Evolutionary conservation across 2,888 invertebrate genomes (phyloP).

Genomic region (Perizoma affinitatum): DNA sequence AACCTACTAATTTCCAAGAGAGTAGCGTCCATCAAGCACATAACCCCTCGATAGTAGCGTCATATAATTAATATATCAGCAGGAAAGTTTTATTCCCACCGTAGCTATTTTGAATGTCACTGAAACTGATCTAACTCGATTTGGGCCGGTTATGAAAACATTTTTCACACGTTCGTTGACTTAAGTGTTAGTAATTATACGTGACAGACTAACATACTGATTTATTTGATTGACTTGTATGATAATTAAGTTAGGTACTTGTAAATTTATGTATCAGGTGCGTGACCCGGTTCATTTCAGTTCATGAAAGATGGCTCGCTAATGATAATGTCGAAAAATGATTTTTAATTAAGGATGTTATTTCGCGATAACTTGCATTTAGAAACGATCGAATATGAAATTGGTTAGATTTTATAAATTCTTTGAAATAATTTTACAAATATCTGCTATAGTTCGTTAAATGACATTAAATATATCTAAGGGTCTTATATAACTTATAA

Average conservation of each 20-base stretch:
- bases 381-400: conserved; percentile 3
- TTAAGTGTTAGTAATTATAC: conserved; percentile 10
- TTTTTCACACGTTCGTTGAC: conserved; percentile 15
- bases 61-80: too few relatives aligned
- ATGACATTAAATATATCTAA: too few relatives aligned
- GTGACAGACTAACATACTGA: conserved; percentile 17
- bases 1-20: too few relatives aligned
- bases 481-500: too few relatives aligned
- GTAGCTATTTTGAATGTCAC: background rate
- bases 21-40: too few relatives aligned
- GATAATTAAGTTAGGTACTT: conserved; percentile 2
- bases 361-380: conserved; percentile 18
- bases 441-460: too few relatives aligned
- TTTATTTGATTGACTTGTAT: conserved; percentile 20
- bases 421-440: background rate
- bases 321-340: conserved; percentile 13
- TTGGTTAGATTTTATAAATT: conserved; percentile 5
- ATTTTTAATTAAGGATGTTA: conserved; percentile 19
- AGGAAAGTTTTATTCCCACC: too few relatives aligned
- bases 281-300: conserved; percentile 11
- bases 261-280: conserved; percentile 20
- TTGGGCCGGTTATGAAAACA: too few relatives aligned
- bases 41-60: too few relatives aligned
- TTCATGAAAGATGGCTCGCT: conserved; percentile 10
- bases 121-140: background rate